Percentiles rank a stretch among this genome's conserved stretches.
Evolutionary conservation across 2,797 vertebrate genomes (phyloP).

Genomic region (Philypnodon macrostomus): DNA sequence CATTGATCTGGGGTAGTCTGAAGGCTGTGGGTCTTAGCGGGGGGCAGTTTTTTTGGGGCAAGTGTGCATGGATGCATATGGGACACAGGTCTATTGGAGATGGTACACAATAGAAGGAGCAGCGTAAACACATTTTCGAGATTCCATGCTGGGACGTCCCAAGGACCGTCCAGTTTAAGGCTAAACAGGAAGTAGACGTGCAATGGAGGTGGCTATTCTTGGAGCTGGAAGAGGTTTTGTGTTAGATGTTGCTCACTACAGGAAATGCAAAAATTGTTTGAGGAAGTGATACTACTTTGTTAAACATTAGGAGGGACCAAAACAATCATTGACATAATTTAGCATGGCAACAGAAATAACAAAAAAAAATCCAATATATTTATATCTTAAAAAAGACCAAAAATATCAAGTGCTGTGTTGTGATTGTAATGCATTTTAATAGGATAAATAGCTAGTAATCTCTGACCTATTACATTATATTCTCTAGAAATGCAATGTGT

Average conservation of each 20-base stretch:
- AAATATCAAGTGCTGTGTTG: too few species aligned
- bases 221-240: constrained; percentile 21
- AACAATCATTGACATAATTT: too few species aligned
- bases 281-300: constrained; percentile 53
- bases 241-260: constrained; percentile 43
- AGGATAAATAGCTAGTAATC: too few species aligned
- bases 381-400: too few species aligned
- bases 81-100: constrained; percentile 21
- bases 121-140: constrained; percentile 46
- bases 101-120: constrained; percentile 33
- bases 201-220: constrained; percentile 15
- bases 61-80: constrained; percentile 14
- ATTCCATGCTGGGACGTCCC: constrained; percentile 44
- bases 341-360: too few species aligned
- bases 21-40: constrained; percentile 25
- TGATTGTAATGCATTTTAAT: too few species aligned
- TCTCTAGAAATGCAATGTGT: too few species aligned
- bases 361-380: too few species aligned
- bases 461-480: too few species aligned
- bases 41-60: constrained; percentile 1
- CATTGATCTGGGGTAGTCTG: constrained; percentile 41
- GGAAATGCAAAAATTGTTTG: constrained; percentile 34
- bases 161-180: constrained; percentile 35
- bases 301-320: too few species aligned
- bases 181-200: constrained; percentile 49